phyloP scores from a whole-genome alignment of 2,113 vertebrate genomes.

The Gymnogyps californianus region DNA sequence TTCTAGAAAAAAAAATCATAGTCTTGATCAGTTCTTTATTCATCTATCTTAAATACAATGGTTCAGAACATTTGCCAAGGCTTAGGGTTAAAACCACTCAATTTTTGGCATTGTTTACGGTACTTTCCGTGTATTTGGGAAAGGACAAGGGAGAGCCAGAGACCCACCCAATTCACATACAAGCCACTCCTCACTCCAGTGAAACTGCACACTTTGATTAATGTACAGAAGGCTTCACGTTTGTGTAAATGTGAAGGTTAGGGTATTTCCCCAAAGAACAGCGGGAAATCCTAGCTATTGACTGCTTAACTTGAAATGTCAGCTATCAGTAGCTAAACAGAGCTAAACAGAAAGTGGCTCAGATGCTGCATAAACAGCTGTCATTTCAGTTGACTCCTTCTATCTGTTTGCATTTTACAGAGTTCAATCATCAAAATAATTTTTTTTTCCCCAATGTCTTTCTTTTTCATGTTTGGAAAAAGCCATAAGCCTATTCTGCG shows the following conservation, averaged over 20 bases:
- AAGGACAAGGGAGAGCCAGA: background rate
- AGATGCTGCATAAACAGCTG: background rate
- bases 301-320: background rate
- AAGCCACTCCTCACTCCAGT: background rate
- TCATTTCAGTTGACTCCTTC: background rate
- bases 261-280: background rate
- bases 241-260: background rate
- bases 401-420: background rate
- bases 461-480: background rate
- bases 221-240: background rate
- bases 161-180: background rate
- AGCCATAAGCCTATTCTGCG: background rate
- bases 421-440: background rate
- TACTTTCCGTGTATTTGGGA: background rate
- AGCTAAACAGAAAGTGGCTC: background rate
- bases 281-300: background rate
- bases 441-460: fast-evolving
- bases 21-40: background rate
- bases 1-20: background rate
- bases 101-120: background rate
- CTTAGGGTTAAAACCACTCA: background rate
- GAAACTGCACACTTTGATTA: background rate
- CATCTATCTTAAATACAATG: background rate
- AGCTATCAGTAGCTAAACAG: background rate
- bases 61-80: background rate